Conservation (phyloP, 2,113 vertebrate genomes). For the Zootoca vivipara region DNA sequence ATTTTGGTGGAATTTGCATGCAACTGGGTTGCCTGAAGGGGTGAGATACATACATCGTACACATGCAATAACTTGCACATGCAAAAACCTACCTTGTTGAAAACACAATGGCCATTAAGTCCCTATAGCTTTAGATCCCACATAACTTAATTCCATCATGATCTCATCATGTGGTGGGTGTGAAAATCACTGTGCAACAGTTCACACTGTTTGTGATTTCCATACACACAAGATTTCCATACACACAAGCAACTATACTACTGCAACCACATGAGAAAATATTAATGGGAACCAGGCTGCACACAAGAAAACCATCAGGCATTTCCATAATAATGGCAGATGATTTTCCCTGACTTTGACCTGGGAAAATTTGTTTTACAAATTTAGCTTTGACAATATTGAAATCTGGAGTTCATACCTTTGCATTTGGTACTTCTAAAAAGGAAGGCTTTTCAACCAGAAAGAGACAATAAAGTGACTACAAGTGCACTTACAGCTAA, state of each 20-base stretch:
- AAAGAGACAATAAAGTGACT: slow-evolving; percentile 16
- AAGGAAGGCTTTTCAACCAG: not conserved
- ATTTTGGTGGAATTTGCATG: not conserved
- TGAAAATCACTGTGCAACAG: not conserved
- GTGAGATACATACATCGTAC: not conserved
- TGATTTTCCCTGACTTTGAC: not conserved
- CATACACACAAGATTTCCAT: not conserved
- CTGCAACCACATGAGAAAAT: not conserved
- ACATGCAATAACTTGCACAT: too few relatives aligned
- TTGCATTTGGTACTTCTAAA: not conserved
- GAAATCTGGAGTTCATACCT: not conserved
- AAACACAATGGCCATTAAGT: not conserved
- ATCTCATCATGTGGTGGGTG: not conserved
- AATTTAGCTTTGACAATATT: fast-evolving
- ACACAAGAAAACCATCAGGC: not conserved
- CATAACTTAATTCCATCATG: not conserved
- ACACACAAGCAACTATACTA: not conserved
- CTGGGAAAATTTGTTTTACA: fast-evolving
- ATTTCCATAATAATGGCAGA: too few relatives aligned
- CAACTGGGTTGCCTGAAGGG: not conserved
- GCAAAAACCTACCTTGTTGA: not conserved
- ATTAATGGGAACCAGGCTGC: not conserved
- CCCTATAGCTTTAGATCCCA: not conserved
- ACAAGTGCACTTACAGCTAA: not conserved
- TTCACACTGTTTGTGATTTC: not conserved